Conservation (phyloP, 1,140 invertebrate species). For the Saccostrea echinata region DNA sequence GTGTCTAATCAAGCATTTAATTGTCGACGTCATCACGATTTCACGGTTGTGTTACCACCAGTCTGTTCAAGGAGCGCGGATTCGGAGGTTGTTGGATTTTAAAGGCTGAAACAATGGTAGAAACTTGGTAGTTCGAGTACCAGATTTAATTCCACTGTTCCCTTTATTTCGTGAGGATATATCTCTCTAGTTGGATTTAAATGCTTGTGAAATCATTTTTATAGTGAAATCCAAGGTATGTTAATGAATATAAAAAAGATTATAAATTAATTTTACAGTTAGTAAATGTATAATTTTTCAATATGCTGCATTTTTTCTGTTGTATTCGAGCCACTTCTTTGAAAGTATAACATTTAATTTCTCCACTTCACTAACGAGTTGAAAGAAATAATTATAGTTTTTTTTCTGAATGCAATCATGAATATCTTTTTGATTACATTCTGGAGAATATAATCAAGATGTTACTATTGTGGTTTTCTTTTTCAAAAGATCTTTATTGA, state of each 20-base stretch:
- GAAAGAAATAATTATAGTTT: no score
- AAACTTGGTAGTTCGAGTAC: neutral
- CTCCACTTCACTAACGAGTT: no score
- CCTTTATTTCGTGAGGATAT: neutral
- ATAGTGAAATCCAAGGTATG: neutral
- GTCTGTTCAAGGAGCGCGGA: neutral
- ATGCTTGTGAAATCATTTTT: neutral
- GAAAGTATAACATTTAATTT: no score
- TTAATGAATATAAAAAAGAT: neutral
- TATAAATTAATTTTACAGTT: no score
- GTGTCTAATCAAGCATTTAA: conserved; percentile 12
- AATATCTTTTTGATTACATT: no score
- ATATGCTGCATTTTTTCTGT: no score
- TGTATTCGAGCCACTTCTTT: no score
- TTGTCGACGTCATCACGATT: conserved; percentile 1
- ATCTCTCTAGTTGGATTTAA: neutral
- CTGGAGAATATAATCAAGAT: no score
- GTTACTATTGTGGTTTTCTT: no score
- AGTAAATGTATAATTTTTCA: no score
- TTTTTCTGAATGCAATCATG: no score
- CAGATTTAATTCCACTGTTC: conserved; percentile 15
- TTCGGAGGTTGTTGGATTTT: conserved; percentile 1
- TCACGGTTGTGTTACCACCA: neutral
- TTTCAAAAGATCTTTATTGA: no score
- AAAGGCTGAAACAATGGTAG: conserved; percentile 10